Evolutionary conservation across 2,888 invertebrate species (phyloP), one percentile per base, ranked within the genome.

Genomic region (Meganola albula): DNA sequence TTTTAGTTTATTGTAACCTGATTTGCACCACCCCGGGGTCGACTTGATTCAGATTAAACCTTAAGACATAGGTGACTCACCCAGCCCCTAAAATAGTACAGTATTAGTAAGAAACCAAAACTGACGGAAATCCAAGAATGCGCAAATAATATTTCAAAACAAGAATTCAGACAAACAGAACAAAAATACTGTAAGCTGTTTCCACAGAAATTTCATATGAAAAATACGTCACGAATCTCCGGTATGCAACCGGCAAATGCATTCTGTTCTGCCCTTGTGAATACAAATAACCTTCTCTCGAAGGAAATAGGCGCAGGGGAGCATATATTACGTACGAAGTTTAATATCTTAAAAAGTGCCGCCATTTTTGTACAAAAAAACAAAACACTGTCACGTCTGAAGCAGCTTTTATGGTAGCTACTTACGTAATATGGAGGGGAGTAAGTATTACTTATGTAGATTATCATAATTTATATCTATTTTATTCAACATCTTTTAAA

Each of bases 221-320:
- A 64, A 67, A 63, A 61, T 65, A 58, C 61, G 62, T 63, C 58
- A 57, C 53, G 57, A 53, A 48, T 54, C 56, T 52, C 41, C 34
- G 44, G 51, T 58, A 51, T 71, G 70, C 69, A 67, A 46, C 56
- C 53, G 55, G 54, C 66, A 54, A 66, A 68, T 73, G 74, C 74
- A 71, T 67, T 61, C 54, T 61, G 56, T 60, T 56, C 55, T 53
- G 52, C 68, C 67, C 67, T 52, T 41, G 61, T 60, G 75, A 75
- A 75, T 75, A 75, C 74, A 74, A 75, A 75, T 74, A 53, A 57
- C 58, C 64, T 58, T 48, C 61, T 67, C 59, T 46, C 46, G 43
- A 34, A 48, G 51, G 49, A 62, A 49, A 67, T 65, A 68, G 63
- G 60, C 60, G 46, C 50, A 43, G 45, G 54, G 56, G 53, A 43